Base-by-base conservation (phyloP, 2,888 invertebrate species). In the Aleiodes leptofemur region DNA sequence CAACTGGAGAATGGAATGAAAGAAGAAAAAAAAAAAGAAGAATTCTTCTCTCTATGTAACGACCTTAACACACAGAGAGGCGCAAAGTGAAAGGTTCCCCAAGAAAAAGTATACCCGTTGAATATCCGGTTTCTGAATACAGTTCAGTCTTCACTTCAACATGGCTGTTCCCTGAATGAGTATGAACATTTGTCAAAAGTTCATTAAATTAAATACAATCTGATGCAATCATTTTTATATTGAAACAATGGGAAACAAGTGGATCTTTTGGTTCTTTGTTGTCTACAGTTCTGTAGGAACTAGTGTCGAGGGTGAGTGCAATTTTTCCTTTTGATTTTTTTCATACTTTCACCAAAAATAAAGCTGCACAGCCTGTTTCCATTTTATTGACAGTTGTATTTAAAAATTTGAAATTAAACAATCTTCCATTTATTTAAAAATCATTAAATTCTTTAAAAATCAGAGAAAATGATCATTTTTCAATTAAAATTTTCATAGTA, bases 121-220 rank as follows among this genome's bases (percentile, higher is more conserved):
- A 13, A 71, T 72, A 77, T 80, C 78, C 79, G 80, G 79, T 78
- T 76, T 79, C 76, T 73, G 75, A 76, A 76, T 75, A 76, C 71
- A 74, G 78, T 79, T 78, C 74, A 79, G 80, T 78, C 48, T 57
- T 76, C 70, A 82, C 84, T 84, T 80, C 87, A 87, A 87, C 82
- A 87, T 87, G 87, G 87, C 86, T 80, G 86, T 82, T 82, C 77
- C 61, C 71, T 73, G 74, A 76, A 72, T 64, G 66, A 72, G 50
- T 64, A 9, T 23, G 57, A 64, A 76, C 59, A 48, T 48, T 50
- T 71, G 29, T 71, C 50, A 51, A 61, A 53, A 61, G 34, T 61
- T 38, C 23, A 48, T 43, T 48, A 43, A 64, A 64, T 7, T 14
- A 16, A 43, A 9, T 6, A 64, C 34, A 4, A 43, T 11, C 34